Base-by-base conservation (phyloP, 2,888 invertebrate genomes). In the Periphyllus acericola region DNA sequence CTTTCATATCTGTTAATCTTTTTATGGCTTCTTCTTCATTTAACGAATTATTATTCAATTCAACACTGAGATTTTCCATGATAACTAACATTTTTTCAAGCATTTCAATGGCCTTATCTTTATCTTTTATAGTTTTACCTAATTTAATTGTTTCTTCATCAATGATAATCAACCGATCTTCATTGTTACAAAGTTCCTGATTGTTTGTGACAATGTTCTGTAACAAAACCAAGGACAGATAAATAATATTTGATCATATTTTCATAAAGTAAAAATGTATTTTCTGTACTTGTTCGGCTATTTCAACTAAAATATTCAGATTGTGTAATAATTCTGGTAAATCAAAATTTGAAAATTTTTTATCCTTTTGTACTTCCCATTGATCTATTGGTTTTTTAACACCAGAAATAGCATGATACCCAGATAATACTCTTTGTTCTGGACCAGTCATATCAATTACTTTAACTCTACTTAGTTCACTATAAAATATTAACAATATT, bases 381-480 rank as follows among this genome's bases (percentile, higher is more conserved):
- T 93, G 93, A 79, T 93, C 93, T 0, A 93, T 93, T 82, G 92
- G 92, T 89, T 92, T 92, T 90, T 94, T 93, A 89, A 94, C 93
- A 75, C 93, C 93, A 0, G 96, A 94, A 72, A 98, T 93, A 0
- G 98, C 98, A 92, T 98, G 97, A 92, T 98, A 98, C 0, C 98
- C 98, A 91, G 96, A 96, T 4, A 98, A 93, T 68, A 99, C 96
- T 87, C 98, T 94, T 91, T 96, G 96, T 92, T 99, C 97, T 0
- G 96, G 97, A 0, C 99, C 99, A 14, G 99, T 99, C 98, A 99
- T 97, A 92, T 99, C 99, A 90, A 99, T 99, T 21, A 99, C 99
- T 90, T 99, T 99, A 74, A 98, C 98, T 92, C 96, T 96, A 60
- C 95, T 94, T 82, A 97, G 92, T 90, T 96, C 95, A 91, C 93